A percentile compares a stretch with the other conserved stretches of the same genome.
Evolutionary conservation across 2,888 invertebrate genomes (phyloP).

Genomic region (Embidobia sp.): DNA sequence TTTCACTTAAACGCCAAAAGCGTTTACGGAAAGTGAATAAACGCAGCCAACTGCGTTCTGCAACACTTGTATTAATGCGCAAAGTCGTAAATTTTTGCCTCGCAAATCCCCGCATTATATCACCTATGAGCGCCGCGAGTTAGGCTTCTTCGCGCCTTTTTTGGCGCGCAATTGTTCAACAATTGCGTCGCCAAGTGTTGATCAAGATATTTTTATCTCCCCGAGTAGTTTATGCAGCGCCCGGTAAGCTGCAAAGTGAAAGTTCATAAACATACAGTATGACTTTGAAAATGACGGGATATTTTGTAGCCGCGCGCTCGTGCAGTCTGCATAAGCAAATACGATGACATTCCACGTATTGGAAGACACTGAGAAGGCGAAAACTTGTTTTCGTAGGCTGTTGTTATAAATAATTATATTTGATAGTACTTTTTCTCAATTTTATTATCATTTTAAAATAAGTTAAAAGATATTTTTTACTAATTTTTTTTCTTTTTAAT

Average conservation of each 20-base stretch:
- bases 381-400: too few relatives aligned
- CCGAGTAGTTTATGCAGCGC: conserved; percentile 3
- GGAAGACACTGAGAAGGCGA: too few relatives aligned
- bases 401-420: too few relatives aligned
- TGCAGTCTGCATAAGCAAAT: conserved; percentile 19
- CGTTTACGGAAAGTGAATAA: conserved; percentile 20
- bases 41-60: conserved; percentile 18
- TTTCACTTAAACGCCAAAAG: conserved; percentile 33
- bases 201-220: conserved; percentile 7
- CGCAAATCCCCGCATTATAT: too few relatives aligned
- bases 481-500: too few relatives aligned
- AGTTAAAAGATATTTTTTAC: too few relatives aligned
- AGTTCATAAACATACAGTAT: conserved; percentile 53
- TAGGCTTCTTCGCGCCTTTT: too few relatives aligned
- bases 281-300: conserved; percentile 29
- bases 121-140: too few relatives aligned
- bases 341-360: too few relatives aligned
- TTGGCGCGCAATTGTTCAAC: too few relatives aligned
- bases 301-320: conserved; percentile 1
- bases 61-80: conserved; percentile 21
- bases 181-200: neutral
- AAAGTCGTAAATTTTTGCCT: conserved; percentile 10
- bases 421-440: too few relatives aligned
- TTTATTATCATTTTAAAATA: too few relatives aligned
- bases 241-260: conserved; percentile 28